Conservation (phyloP, 2,797 vertebrate species). For the Telmatherina bonti region DNA sequence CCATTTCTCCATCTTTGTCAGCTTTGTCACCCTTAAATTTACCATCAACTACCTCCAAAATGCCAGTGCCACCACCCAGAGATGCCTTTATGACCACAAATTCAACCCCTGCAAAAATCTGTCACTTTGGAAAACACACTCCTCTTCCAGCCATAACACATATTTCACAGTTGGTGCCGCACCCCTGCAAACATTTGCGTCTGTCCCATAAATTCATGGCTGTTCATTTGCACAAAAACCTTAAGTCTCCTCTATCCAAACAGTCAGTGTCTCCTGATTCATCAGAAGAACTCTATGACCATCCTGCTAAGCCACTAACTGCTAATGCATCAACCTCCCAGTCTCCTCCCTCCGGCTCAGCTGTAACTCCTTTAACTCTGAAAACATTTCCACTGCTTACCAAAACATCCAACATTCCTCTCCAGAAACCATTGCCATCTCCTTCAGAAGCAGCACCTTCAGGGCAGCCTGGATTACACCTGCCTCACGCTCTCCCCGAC, state of each 20-base stretch:
- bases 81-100: background rate
- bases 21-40: background rate
- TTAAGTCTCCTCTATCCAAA: constrained; percentile 10
- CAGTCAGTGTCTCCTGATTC: background rate
- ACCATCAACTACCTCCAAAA: background rate
- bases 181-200: constrained; percentile 1
- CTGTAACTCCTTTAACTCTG: background rate
- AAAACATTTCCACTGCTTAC: background rate
- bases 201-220: constrained; percentile 2
- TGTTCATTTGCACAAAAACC: background rate
- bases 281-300: background rate
- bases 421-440: background rate
- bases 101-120: constrained; percentile 5
- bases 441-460: background rate
- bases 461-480: background rate
- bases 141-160: constrained; percentile 1
- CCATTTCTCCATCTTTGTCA: background rate
- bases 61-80: background rate
- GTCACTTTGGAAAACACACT: background rate
- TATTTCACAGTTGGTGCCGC: background rate
- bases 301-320: background rate
- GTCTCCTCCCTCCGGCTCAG: background rate
- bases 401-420: background rate
- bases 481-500: constrained; percentile 19
- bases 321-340: background rate